Base-by-base conservation (phyloP, 1,140 invertebrate species). In the Brachionus koreanus region DNA sequence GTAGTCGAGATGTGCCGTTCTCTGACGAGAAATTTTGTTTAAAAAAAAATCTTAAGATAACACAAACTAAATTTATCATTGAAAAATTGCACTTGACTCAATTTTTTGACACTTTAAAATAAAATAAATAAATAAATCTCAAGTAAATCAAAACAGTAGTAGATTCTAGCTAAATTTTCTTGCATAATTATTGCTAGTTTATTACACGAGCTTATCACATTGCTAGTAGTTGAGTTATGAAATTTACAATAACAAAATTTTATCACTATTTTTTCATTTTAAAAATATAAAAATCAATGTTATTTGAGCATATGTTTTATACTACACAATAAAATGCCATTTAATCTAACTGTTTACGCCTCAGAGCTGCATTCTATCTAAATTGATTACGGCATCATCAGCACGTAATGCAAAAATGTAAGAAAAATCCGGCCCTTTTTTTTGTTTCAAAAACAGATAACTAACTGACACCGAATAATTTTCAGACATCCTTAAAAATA, bases 401-500 rank as follows among this genome's bases (percentile, higher is more conserved):
- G 13, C 43, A 49, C 43, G 49, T 23, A 57, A 57, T 7, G 19
- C n/a, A 57, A 57, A n/a, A 13, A 49, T n/a, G 3, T n/a, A 4
- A 49, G n/a, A 57, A 57, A 57, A 57, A 57, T 19, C 19, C 43
- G 43, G 16, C 0, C n/a, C 0, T 16, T n/a, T 49, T 49, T 29
- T 29, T 29, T 1, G 29, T 29, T 29, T 29, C 3, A 13, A 16
- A 49, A 49, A 49, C 13, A 46, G 42, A 46, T 13, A 52, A 16
- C n/a, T 29, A 52, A 16, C 16, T 57, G 19, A 57, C 49, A 65
- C 29, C 3, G 29, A 33, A 33, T n/a, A 5, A 65, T 65, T 65
- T 65, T 63, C 57, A 63, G 57, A 65, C 63, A 65, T 65, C 33
- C 6, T 65, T 29, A 65, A 65, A 65, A 65, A 35, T n/a, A 29